Base-by-base conservation (phyloP, 2,113 vertebrate species). In the Solea solea region DNA sequence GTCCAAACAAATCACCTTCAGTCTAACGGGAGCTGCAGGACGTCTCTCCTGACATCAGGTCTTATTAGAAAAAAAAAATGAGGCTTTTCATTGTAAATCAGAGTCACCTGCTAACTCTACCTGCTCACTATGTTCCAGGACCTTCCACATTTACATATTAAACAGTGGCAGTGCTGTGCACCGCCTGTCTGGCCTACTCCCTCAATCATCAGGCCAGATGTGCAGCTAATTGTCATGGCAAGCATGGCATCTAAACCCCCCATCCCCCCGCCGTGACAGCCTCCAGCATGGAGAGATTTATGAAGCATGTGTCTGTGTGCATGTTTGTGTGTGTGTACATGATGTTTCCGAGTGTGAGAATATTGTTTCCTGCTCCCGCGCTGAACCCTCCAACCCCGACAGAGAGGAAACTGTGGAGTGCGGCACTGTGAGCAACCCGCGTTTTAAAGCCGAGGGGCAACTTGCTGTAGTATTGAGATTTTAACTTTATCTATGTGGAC, bases 151-250 rank as follows among this genome's bases (percentile, higher is more conserved):
- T 72, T 67, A 56, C 46, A 53, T 74, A 88, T 80, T 75, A 76
- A 87, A 79, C 75, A 68, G 58, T 58, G 69, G 53, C 50, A 5
- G 25, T 5, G 68, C 62, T 60, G 64, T 3, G 21, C 21, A 75
- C 78, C 86, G 86, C 85, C 79, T 84, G 82, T 76, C 66, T 76
- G 44, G 58, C 72, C 41, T 4, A 77, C 82, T 69, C 72, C 28
- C 71, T 76, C 69, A 56, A 66, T 85, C 83, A 82, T 65, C 46
- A 10, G 53, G 69, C 87, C 84, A 89, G 83, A 89, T 89, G 88
- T 89, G 81, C 81, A n/a, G 50, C 74, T 86, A 88, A 88, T 82
- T 84, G 80, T 85, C 74, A 72, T 63, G 72, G 68, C 68, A 82
- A 61, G 82, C 56, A 4, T 64, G 9, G 56, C 59, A 73, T 86